Base-by-base conservation (phyloP, 2,888 invertebrate genomes). In the Acrocyrtus sp. region DNA sequence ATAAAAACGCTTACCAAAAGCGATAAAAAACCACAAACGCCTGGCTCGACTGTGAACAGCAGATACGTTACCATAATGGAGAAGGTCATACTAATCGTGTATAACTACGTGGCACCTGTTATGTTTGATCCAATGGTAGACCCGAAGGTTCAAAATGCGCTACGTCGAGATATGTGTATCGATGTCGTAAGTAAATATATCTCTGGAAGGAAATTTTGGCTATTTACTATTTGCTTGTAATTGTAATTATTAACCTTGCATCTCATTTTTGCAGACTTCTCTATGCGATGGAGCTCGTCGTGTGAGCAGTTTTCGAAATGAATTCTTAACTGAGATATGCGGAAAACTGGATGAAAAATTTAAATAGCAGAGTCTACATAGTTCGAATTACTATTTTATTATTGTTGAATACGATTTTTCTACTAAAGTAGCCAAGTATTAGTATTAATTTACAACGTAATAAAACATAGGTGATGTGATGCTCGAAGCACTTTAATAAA, bases 121-220 rank as follows among this genome's bases (percentile, higher is more conserved):
- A 41, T 76, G 10, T 65, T 70, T 54, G 70, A 70, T 26, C 63
- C 72, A 39, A 61, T 58, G 1, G 43, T 54, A 8, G 69, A 72
- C 45, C 26, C 41, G 2, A 73, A 76, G 43, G 54, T 72, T 43
- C 73, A 76, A 56, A 47, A 62, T 12, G 43, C 63, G n/a, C 65
- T 79, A 21, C 72, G 73, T 1, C 22, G 79, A 27, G 79, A 79
- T 47, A 27, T 72, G 17, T 61, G 65, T 19, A 68, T 72, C 8
- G 78, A 78, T 43, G 73, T 77, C 24, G 78, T 78, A 63, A 78
- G 72, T 56, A 34, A n/a, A n/a, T n/a, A n/a, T n/a, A n/a, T n/a
- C n/a, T n/a, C 34, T 34, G 6, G 34, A 5, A 34, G 34, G 12
- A 34, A 34, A 34, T 68, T 50, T 50, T 5, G 6, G 39, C n/a